Evolutionary conservation across 1,140 invertebrate species (phyloP).

Genomic region (Caenorhabditis inopinata): DNA sequence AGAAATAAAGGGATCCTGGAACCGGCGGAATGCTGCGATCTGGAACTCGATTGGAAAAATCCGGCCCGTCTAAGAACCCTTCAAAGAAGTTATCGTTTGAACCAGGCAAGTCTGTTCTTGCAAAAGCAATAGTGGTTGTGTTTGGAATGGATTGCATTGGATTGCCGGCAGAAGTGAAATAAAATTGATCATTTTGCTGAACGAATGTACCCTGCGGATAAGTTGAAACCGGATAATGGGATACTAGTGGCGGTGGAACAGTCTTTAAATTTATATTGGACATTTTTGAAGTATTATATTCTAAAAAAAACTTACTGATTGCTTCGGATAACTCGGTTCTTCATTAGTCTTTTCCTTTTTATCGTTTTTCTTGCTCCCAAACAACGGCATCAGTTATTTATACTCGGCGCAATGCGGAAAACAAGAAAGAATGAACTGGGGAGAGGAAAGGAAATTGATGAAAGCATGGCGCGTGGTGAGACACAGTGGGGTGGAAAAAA

Average conservation of each 20-base stretch:
- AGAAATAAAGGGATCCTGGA: not conserved
- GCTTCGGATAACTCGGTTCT: slow-evolving; percentile 16
- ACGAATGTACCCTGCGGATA: not conserved
- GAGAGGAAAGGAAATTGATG: not conserved
- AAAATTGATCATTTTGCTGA: slow-evolving; percentile 13
- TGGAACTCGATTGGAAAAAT: slow-evolving; percentile 3
- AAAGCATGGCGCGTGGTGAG: not conserved
- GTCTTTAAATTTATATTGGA: not conserved
- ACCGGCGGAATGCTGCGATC: not conserved
- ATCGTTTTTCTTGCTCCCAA: slow-evolving; percentile 2
- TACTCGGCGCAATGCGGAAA: not conserved
- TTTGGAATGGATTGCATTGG: not conserved
- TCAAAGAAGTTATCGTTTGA: slow-evolving; percentile 4
- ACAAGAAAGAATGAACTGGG: not conserved
- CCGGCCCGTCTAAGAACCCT: not conserved
- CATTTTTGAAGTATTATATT: not conserved
- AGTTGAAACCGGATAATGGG: not conserved
- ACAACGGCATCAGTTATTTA: not conserved
- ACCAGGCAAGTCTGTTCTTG: not conserved
- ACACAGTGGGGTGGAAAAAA: not conserved
- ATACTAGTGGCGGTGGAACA: not conserved
- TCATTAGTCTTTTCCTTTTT: not conserved
- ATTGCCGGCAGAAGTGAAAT: not conserved
- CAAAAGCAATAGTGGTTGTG: not conserved
- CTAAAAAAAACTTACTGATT: not conserved